Evolutionary conservation across 2,797 vertebrate species (phyloP), one percentile per base, ranked within the genome.

Genomic region (Coreius guichenoti): DNA sequence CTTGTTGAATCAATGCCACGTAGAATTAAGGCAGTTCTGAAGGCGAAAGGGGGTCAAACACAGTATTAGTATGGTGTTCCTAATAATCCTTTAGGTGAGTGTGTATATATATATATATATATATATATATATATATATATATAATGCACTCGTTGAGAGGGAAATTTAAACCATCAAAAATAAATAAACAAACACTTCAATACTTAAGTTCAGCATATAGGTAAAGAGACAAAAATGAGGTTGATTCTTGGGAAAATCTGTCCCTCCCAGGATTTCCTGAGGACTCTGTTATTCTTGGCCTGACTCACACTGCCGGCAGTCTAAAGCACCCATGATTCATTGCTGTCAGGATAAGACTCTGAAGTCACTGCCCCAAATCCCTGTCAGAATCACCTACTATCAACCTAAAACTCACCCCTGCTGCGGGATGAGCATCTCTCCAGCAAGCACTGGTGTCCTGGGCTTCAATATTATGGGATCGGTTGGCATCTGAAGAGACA

Each of bases 311-410:
- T 68, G 83, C 47, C 81, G 29, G 21, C 63, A 74, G 86, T 47
- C 76, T 67, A 81, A 72, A 83, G 36, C 54, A 49, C 67, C 81
- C 67, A 68, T 86, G 84, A 86, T 86, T 84, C 86, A 86, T 82
- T 69, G 74, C 73, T 68, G 45, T 81, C 82, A 77, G 84, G 39
- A 73, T 49, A 29, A 47, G 78, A 80, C 39, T 81, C 63, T 80
- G 43, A 47, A 69, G 70, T 61, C 69, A 82, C 56, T 54, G 80
- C 51, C 73, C 61, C 77, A 33, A 63, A 81, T 82, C 75, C 86
- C 63, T 83, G 72, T 83, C 72, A 86, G 36, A 87, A 81, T 63
- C 49, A 45, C 54, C 82, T 80, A 61, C 84, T 76, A 73, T 86
- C 70, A 83, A 70, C 76, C 74, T 14, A 77, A 72, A 74, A 54